Base-by-base conservation (phyloP, 2,888 invertebrate genomes). In the Alsophila aescularia region DNA sequence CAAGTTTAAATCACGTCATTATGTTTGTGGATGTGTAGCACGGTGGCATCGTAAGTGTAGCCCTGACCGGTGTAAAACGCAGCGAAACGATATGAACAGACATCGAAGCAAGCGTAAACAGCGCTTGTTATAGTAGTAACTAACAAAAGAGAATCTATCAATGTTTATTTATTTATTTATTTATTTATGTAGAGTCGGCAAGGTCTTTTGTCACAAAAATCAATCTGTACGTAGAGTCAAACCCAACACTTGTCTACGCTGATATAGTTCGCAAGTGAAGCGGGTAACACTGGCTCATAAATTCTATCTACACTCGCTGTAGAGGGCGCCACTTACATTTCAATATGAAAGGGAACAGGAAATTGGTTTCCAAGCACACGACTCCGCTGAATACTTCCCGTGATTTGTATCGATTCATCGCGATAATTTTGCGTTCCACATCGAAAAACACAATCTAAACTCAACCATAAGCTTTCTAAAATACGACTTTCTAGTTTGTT, bases 281-380 rank as follows among this genome's bases (percentile, higher is more conserved):
- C 57, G 35, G 54, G 45, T 44, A 54, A 53, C 18, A 56, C 37
- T 48, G 62, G 49, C 43, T 64, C 67, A 72, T 75, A 74, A 79
- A 79, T 74, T 66, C 57, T 63, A 58, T 61, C 66, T 66, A 66
- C 62, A 45, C 70, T 74, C 72, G 70, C 77, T 71, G 66, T 68
- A 75, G 79, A 79, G 77, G 74, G 80, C 72, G 72, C 80, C 81
- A 86, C 86, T 87, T 79, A 84, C 80, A 88, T 87, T 90, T 83
- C 87, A 88, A 90, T 89, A 84, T 85, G 79, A 87, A 89, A 87
- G 81, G 61, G 82, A 77, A 81, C 83, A 76, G 90, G 90, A 90
- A 90, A 90, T 90, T 90, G 89, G 85, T 88, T 88, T 79, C 83
- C 77, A 84, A 87, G 87, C 84, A 79, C 80, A 79, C 76, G 75